A percentile compares a stretch with the other conserved stretches of the same genome.
phyloP scores from a whole-genome alignment of 2,113 vertebrate genomes.

The Atlantisia rogersi region DNA sequence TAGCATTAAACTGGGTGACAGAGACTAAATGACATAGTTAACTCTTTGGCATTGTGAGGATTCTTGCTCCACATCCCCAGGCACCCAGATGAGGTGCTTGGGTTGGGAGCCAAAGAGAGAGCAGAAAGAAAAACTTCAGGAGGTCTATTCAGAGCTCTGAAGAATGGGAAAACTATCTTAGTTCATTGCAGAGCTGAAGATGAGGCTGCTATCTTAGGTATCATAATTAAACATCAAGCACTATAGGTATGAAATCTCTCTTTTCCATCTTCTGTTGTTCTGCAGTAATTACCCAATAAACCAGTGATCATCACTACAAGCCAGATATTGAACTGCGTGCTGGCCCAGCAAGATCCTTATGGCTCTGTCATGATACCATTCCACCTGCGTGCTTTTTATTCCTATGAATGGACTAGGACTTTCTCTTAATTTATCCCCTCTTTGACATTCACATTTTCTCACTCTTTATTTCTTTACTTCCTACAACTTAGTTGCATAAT shows the following conservation, averaged over 20 bases:
- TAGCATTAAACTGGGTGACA: background rate
- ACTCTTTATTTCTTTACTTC: background rate
- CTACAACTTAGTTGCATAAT: background rate
- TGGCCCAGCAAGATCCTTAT: background rate
- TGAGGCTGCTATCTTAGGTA: background rate
- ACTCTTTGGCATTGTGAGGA: background rate
- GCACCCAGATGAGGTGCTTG: background rate
- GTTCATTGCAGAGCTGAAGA: background rate
- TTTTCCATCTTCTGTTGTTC: background rate
- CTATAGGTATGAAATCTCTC: background rate
- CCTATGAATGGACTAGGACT: background rate
- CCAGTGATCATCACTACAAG: background rate
- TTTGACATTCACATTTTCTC: background rate
- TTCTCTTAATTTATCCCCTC: background rate
- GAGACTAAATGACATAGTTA: background rate
- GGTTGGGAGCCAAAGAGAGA: background rate
- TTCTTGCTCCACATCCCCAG: background rate
- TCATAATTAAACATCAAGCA: background rate
- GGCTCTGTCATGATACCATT: background rate
- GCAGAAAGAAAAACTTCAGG: background rate
- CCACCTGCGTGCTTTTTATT: background rate
- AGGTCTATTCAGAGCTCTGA: background rate
- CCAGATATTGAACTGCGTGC: rapidly evolving
- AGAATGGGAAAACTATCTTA: background rate
- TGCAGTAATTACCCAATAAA: background rate